A percentile compares a stretch with the other conserved stretches of the same genome.
Evolutionary conservation across 1,140 invertebrate species (phyloP).

Genomic region (Microplitis mediator): DNA sequence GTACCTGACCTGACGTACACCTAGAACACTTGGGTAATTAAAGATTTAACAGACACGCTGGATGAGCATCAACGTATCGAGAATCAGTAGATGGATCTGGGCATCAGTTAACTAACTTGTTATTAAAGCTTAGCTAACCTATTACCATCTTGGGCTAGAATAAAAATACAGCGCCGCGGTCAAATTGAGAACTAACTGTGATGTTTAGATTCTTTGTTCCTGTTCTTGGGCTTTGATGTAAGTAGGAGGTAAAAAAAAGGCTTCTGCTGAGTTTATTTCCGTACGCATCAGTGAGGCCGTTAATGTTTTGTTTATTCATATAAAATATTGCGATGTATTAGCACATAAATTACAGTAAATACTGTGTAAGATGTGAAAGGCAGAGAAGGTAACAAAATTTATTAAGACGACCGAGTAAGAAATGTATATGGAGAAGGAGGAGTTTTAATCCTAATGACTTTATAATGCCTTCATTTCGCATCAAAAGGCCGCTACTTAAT

Average conservation of each 20-base stretch:
- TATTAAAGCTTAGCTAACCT: conserved; percentile 45
- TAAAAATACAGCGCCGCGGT: too few relatives aligned
- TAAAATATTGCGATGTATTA: conserved; percentile 50
- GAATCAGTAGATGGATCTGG: conserved; percentile 5
- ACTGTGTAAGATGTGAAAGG: conserved; percentile 7
- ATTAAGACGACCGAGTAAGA: background rate
- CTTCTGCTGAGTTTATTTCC: too few relatives aligned
- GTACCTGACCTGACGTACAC: background rate
- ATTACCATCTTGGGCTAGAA: background rate
- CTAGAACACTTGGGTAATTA: conserved; percentile 44
- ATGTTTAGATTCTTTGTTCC: too few relatives aligned
- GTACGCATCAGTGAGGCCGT: conserved; percentile 34
- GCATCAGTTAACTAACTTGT: conserved; percentile 49
- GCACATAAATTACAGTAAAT: conserved; percentile 41
- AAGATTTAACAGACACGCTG: conserved; percentile 54
- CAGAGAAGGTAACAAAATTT: background rate
- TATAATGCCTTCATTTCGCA: conserved; percentile 57
- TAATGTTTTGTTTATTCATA: conserved; percentile 59
- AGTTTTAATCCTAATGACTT: conserved; percentile 50
- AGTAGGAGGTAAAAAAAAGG: too few relatives aligned
- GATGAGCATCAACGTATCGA: conserved; percentile 40
- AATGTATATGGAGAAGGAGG: background rate
- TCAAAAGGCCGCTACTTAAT: conserved; percentile 46
- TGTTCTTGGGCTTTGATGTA: too few relatives aligned
- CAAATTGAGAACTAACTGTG: too few relatives aligned